Base-by-base conservation (phyloP, 2,113 vertebrate species). In the Sebastes schlegelii region DNA sequence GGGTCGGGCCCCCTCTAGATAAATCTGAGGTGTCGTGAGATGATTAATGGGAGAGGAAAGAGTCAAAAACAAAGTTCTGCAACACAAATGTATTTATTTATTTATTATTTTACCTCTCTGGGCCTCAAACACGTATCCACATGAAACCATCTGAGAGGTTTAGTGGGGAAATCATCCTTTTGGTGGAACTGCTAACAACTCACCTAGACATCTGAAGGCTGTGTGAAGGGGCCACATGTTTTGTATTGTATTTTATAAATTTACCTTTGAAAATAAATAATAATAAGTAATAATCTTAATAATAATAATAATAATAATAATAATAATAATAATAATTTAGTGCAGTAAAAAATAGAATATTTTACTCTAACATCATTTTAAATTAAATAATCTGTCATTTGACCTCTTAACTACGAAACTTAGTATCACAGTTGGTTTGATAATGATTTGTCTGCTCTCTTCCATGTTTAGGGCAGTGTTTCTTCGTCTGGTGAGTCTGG, bases 401-500 rank as follows among this genome's bases (percentile, higher is more conserved):
- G 5, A 68, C 51, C 26, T 8, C 4, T 51, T 6, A 60, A 60
- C 1, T 17, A 4, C 34, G 34, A 34, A 1, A 6, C 60, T 77
- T 4, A 74, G 43, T 54, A 19, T 62, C 46, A 57, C 34, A 19
- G 6, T 7, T 61, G 14, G 19, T 60, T 72, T 14, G 43, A 19
- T 49, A 26, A 40, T 19, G 21, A 77, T 42, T 0, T 2, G 1
- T 23, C 1, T 42, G 65, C 12, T 79, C 1, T 67, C 3, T 34
- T 82, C 13, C 43, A 10, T 9, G 0, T 55, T 6, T 82, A 98
- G 97, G 91, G 94, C 96, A 0, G 95, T 98, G 48, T 85, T 95
- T 61, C 92, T 98, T 64, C 96, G 96, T 6, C 81, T 98, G 23
- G 89, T 95, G 49, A 96, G 97, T 79, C 91, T 98, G 48, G 87